Base-by-base conservation (phyloP, 2,113 vertebrate genomes). In the Chionis minor region DNA sequence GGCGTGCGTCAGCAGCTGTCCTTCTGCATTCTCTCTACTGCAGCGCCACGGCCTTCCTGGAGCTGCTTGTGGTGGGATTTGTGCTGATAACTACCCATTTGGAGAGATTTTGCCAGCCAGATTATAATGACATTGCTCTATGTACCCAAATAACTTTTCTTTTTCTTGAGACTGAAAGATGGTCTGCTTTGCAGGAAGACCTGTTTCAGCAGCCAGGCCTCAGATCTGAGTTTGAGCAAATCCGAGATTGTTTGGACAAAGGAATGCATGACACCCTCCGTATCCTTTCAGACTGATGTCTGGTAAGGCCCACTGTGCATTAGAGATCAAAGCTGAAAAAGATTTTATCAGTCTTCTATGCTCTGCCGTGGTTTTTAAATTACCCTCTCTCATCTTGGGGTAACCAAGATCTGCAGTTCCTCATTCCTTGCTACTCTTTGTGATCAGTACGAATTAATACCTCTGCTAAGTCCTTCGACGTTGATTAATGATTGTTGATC, bases 171-270 rank as follows among this genome's bases (percentile, higher is more conserved):
- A 44, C 17, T 84, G 38, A 81, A 13, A 17, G 20, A 72, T 21
- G 23, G 5, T 18, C 30, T 12, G 49, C 93, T 81, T 96, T 98
- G 49, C 97, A 99, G 99, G 99, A 99, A 97, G 99, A 99, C 90
- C 97, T 99, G 78, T 99, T 99, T 97, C 99, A 99, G 96, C 99
- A 99, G 62, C 99, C 99, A 67, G 99, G 99, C 52, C 98, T 99
- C 70, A 98, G 98, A 66, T 98, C 94, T 4, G 99, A 99, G 96
- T 99, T 99, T 98, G 98, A 99, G 89, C 98, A 98, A 85, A 99
- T 99, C 95, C 98, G 99, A 78, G 99, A 99, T 92, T 99, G 98
- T 94, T 98, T 99, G 95, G 99, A 99, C 96, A 99, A 98, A 16
- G 99, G 99, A 88, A 98, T 97, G 85, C 98, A 98, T 2, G 99